Base-by-base conservation (phyloP, 2,888 invertebrate genomes). In the Dermolepida albohirtum region DNA sequence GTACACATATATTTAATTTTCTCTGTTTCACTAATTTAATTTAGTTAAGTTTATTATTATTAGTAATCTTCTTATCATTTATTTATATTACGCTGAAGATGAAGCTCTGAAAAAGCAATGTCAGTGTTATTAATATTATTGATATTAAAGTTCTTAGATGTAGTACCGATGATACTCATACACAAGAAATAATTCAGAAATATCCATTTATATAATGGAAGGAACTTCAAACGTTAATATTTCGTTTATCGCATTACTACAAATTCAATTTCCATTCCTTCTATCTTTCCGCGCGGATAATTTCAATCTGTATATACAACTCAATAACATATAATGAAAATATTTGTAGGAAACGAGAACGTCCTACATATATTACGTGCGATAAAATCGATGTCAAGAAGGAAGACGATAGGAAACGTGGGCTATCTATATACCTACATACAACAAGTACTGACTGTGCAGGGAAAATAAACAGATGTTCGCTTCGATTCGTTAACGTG, bases 401-500 rank as follows among this genome's bases (percentile, higher is more conserved):
- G 16, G 39, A 54, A 54, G 54, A 54, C 39, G 16, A 39, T 54
- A 12, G 16, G 40, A 22, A 54, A 54, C 54, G 39, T 11, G 16
- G 17, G 16, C 54, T 40, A 54, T 54, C 39, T 51, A 22, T 51
- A 27, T 54, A 40, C 39, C 8, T 34, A 34, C 34, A 34, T 34
- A 34, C 34, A 34, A 34, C 34, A 34, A 34, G 5, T 5, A 34
- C 4, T 6, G n/a, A 34, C 47, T 39, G 40, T 39, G 17, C 17
- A 54, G 54, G 54, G 54, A 54, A 54, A 54, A 54, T 54, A 54
- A 54, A 54, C 54, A 54, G 54, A 54, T 54, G 54, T 39, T 54
- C 54, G 54, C 16, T 54, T 54, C 39, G 54, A 54, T 54, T 54
- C 39, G 54, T 54, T 40, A 39, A 54, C 54, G 54, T 54, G 54